phyloP scores from a whole-genome alignment of 2,797 vertebrate species.

The Cynopterus sphinx region DNA sequence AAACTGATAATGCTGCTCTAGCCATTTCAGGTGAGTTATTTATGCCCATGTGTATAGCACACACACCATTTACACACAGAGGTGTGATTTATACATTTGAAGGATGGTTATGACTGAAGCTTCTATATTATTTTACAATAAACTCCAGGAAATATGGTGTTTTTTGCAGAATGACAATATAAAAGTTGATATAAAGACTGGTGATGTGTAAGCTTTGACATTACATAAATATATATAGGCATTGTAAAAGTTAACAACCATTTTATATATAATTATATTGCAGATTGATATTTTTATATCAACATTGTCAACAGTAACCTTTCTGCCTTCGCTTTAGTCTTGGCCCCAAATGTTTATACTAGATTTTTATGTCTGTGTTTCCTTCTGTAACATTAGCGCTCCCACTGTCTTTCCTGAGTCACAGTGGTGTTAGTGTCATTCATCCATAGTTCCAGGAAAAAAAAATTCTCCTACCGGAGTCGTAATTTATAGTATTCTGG shows the following conservation, averaged over 20 bases:
- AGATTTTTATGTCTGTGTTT: slow-evolving; percentile 73
- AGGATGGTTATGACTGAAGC: slow-evolving; percentile 68
- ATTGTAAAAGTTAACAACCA: slow-evolving; percentile 81
- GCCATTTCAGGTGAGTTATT: slow-evolving; percentile 67
- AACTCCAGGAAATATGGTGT: slow-evolving; percentile 73
- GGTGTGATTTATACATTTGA: slow-evolving; percentile 64
- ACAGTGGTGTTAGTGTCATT: background rate
- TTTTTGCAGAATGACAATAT: slow-evolving; percentile 79
- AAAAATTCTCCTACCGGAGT: background rate
- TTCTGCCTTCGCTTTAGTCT: slow-evolving; percentile 77
- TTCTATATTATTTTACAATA: slow-evolving; percentile 68
- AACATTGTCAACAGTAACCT: slow-evolving; percentile 74
- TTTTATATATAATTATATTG: slow-evolving; percentile 84
- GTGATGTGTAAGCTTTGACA: slow-evolving; percentile 68
- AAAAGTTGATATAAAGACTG: slow-evolving; percentile 80
- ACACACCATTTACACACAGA: slow-evolving; percentile 62
- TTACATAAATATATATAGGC: slow-evolving; percentile 77
- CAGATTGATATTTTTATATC: slow-evolving; percentile 83
- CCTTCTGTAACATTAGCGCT: slow-evolving; percentile 21
- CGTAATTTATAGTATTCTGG: slow-evolving; percentile 54
- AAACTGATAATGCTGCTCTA: background rate
- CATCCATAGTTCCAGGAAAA: background rate
- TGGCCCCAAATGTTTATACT: slow-evolving; percentile 69
- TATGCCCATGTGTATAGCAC: slow-evolving; percentile 69
- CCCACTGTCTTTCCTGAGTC: background rate